Conservation (phyloP, 1,140 invertebrate species). For the Nephila pilipes region DNA sequence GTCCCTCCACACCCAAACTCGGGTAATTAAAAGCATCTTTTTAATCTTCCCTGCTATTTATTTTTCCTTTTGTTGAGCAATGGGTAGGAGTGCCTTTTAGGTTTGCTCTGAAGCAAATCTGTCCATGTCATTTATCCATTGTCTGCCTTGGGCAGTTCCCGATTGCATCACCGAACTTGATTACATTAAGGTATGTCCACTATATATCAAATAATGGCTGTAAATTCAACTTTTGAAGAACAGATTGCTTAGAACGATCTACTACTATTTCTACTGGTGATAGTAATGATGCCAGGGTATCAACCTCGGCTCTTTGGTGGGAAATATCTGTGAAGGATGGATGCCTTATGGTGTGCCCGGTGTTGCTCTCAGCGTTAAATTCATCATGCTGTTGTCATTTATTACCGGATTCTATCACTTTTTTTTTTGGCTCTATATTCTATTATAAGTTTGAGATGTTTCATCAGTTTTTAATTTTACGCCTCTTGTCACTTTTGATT, state of each 20-base stretch:
- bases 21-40: conserved; percentile 37
- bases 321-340: neutral
- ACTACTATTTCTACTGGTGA: neutral
- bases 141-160: neutral
- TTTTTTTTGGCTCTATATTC: neutral
- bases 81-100: neutral
- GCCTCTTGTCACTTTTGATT: conserved; percentile 19
- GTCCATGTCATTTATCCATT: neutral
- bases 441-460: neutral
- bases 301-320: neutral
- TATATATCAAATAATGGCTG: neutral
- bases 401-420: neutral
- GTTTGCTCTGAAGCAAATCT: neutral
- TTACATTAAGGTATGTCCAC: conserved; percentile 10
- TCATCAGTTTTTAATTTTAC: conserved; percentile 30
- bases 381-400: neutral
- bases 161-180: neutral
- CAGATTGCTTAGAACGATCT: neutral
- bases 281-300: neutral
- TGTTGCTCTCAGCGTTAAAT: neutral
- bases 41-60: conserved; percentile 3
- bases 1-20: conserved; percentile 16
- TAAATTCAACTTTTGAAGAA: neutral
- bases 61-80: conserved; percentile 41
- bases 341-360: neutral